These are phyloP conservation scores for Pristiophorus japonicus DNA, from an alignment of 2,113 vertebrate genomes.

Conservation along the genomic window DNA sequence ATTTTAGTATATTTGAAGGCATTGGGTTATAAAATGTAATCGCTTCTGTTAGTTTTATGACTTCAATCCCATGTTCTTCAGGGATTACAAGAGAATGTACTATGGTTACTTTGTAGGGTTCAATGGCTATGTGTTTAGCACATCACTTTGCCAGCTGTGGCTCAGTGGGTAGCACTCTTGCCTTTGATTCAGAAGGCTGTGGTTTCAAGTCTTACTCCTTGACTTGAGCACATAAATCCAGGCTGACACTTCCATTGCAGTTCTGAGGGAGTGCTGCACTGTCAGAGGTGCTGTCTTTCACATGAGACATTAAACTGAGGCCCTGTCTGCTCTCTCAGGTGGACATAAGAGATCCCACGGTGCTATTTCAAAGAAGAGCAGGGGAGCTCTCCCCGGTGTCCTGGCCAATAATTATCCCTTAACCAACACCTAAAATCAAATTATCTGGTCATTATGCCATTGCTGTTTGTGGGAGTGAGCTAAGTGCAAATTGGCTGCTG, in stretches of 20 bases:
- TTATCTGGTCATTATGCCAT: not conserved
- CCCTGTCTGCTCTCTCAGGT: not conserved
- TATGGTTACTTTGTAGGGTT: not conserved
- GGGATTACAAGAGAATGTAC: not conserved
- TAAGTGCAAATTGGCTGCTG: not conserved
- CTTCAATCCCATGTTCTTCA: not conserved
- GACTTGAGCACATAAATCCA: not conserved
- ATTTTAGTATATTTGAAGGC: not conserved
- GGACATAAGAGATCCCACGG: not conserved
- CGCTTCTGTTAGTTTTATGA: not conserved
- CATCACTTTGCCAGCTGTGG: not conserved
- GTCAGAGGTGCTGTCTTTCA: not conserved
- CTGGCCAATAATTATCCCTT: no score
- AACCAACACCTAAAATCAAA: not conserved
- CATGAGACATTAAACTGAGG: not conserved
- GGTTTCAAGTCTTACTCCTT: not conserved
- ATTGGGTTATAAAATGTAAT: not conserved
- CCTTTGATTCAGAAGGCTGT: not conserved
- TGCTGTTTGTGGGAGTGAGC: not conserved
- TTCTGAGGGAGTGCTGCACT: not conserved
- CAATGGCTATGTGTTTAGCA: not conserved
- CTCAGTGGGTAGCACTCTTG: not conserved
- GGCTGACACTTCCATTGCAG: not conserved
- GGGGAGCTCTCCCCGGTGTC: not conserved
- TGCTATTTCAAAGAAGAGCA: not conserved